These are phyloP conservation scores for Ornithorhynchus anatinus DNA, from an alignment of 2,113 vertebrate species.

Conservation along the genomic window DNA sequence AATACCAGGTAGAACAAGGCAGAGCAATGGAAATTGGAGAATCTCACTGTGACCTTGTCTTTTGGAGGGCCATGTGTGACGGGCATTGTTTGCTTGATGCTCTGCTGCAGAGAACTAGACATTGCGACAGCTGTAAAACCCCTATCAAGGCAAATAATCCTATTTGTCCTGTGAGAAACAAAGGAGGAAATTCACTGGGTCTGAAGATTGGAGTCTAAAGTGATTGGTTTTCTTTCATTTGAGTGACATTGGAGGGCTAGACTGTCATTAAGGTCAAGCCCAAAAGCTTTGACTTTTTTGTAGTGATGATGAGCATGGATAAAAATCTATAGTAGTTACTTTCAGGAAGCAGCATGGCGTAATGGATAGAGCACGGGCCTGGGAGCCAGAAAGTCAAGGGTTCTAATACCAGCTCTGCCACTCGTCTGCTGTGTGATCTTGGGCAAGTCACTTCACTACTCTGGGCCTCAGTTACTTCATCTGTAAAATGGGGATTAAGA, in stretches of 20 bases:
- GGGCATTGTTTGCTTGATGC: conserved; percentile 25
- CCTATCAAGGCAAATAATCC: background rate
- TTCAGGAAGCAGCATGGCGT: too few species aligned
- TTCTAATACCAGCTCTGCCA: too few species aligned
- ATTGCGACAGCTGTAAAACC: conserved; percentile 8
- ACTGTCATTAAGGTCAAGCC: too few species aligned
- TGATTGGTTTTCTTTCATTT: background rate
- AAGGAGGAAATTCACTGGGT: conserved; percentile 38
- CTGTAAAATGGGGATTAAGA: too few species aligned
- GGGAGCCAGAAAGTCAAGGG: too few species aligned
- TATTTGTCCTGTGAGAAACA: background rate
- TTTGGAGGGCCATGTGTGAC: conserved; percentile 46
- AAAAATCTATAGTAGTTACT: too few species aligned
- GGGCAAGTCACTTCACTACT: too few species aligned
- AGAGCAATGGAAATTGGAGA: conserved; percentile 43
- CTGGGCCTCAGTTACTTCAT: too few species aligned
- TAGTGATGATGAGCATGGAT: too few species aligned
- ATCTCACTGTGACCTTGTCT: conserved; percentile 15
- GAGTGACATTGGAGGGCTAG: conserved; percentile 14
- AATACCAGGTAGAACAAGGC: conserved; percentile 64
- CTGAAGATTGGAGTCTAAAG: conserved; percentile 24
- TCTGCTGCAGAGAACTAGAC: conserved; percentile 33
- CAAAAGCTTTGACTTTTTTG: too few species aligned
- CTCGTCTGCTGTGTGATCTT: too few species aligned
- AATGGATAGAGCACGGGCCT: too few species aligned